These are phyloP conservation scores for Aptenodytes forsteri DNA, from an alignment of 2,113 vertebrate genomes.

Conservation along the genomic window DNA sequence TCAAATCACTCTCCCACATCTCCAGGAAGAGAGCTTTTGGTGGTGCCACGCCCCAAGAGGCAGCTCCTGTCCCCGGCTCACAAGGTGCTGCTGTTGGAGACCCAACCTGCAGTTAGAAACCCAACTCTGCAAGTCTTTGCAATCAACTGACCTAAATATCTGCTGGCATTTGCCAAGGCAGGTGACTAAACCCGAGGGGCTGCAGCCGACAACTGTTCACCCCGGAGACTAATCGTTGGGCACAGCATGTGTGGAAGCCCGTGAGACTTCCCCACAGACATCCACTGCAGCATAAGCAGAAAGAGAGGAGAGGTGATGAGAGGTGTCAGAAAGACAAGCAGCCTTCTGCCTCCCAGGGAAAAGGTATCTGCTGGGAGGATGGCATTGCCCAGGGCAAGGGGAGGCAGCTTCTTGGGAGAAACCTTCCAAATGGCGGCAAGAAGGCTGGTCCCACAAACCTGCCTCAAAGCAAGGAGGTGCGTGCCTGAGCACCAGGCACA, in stretches of 20 bases:
- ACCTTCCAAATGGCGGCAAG: background rate
- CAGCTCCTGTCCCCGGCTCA: background rate
- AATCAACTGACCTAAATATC: background rate
- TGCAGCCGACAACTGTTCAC: background rate
- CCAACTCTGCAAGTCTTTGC: background rate
- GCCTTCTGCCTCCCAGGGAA: background rate
- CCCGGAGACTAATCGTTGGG: background rate
- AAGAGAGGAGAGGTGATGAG: background rate
- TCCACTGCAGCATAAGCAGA: background rate
- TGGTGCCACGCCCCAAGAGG: fast-evolving
- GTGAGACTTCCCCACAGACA: background rate
- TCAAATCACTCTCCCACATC: background rate
- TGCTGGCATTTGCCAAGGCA: background rate
- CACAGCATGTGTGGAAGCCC: background rate
- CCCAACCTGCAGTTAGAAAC: background rate
- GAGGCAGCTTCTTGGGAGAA: background rate
- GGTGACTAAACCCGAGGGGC: background rate
- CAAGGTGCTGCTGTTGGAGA: background rate
- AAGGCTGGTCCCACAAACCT: background rate
- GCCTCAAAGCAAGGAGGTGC: background rate
- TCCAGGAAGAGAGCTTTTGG: background rate
- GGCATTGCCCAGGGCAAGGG: background rate
- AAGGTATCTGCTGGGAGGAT: background rate
- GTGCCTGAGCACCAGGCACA: background rate
- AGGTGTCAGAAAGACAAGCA: background rate